These are phyloP conservation scores for Nannoperca australis DNA, from an alignment of 2,797 vertebrate species.

Conservation along the genomic window DNA sequence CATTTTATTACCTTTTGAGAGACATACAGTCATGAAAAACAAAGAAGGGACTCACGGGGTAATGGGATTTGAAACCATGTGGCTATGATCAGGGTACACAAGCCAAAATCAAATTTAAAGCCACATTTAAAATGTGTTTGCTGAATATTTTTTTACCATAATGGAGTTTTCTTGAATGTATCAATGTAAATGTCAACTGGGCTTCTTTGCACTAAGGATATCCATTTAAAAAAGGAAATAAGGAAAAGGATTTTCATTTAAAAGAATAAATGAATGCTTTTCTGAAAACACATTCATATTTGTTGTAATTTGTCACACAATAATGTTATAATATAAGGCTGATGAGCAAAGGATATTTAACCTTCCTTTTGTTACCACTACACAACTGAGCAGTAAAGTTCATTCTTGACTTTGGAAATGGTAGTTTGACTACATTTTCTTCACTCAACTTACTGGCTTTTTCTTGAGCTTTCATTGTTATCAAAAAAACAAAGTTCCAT, in stretches of 20 bases:
- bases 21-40: constrained; percentile 28
- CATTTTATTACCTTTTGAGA: constrained; percentile 45
- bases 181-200: constrained; percentile 13
- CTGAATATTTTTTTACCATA: not conserved
- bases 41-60: constrained; percentile 9
- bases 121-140: not conserved
- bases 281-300: not conserved
- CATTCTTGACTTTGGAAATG: not conserved
- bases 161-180: constrained; percentile 6
- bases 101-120: constrained; percentile 24
- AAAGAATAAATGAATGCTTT: not conserved
- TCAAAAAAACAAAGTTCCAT: not conserved
- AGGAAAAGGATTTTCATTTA: too few species aligned
- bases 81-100: constrained; percentile 45
- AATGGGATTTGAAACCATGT: constrained; percentile 14
- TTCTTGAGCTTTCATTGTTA: not conserved
- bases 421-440: not conserved
- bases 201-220: not conserved
- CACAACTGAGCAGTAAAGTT: not conserved
- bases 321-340: not conserved
- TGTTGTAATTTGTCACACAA: not conserved
- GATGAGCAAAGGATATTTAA: too few species aligned
- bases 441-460: not conserved
- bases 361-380: not conserved
- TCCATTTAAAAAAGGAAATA: not conserved